phyloP scores from a whole-genome alignment of 2,797 vertebrate genomes.

The Apogon talboti region DNA sequence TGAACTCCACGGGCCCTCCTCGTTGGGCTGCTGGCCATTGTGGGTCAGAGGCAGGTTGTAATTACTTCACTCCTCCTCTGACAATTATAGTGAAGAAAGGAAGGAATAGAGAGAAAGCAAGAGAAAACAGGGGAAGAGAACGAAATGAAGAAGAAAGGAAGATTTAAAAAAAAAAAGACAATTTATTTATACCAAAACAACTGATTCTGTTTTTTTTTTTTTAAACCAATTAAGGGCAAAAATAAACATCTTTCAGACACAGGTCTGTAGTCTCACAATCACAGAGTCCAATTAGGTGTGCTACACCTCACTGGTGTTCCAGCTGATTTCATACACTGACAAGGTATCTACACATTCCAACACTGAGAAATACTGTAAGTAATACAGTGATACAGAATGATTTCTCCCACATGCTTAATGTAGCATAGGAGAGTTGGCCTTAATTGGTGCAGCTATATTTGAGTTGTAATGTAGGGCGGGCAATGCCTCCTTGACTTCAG shows the following conservation, averaged over 20 bases:
- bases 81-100: conserved; percentile 36
- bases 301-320: conserved; percentile 7
- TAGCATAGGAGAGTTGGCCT: conserved; percentile 70
- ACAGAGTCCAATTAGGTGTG: conserved; percentile 8
- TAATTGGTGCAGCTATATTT: conserved; percentile 78
- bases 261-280: neutral
- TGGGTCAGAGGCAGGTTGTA: conserved; percentile 73
- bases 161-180: conserved; percentile 7
- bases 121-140: conserved; percentile 9
- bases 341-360: conserved; percentile 9
- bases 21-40: conserved; percentile 64
- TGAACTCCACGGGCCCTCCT: conserved; percentile 22
- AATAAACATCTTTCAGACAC: conserved; percentile 11
- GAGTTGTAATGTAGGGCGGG: conserved; percentile 74
- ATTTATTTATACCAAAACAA: conserved; percentile 34
- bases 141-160: conserved; percentile 6
- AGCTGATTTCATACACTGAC: conserved; percentile 19
- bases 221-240: neutral
- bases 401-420: conserved; percentile 52
- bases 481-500: conserved; percentile 67
- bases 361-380: conserved; percentile 37
- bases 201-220: neutral
- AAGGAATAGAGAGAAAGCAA: conserved; percentile 14
- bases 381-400: conserved; percentile 42
- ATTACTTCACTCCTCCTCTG: conserved; percentile 72